These are phyloP conservation scores for Asobara japonica DNA, from an alignment of 1,140 invertebrate species.

Conservation along the genomic window DNA sequence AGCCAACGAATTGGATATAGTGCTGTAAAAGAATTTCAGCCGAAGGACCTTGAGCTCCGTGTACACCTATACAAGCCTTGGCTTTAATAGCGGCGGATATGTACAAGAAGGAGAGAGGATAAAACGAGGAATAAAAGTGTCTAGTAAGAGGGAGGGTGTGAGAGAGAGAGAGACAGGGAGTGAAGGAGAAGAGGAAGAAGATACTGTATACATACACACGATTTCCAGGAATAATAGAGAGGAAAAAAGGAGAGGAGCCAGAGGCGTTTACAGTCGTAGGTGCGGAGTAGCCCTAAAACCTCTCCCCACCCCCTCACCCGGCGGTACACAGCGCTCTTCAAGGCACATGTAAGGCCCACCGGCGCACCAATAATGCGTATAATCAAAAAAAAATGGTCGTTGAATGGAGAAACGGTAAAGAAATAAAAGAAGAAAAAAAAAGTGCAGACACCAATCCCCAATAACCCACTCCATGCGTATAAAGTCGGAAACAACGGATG, in stretches of 20 bases:
- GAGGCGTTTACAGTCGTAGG: conserved; percentile 27
- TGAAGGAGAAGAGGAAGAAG: background rate
- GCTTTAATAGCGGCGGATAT: conserved; percentile 19
- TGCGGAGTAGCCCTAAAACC: conserved; percentile 10
- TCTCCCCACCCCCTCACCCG: background rate
- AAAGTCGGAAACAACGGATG: background rate
- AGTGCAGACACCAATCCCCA: background rate
- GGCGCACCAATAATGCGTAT: conserved; percentile 20
- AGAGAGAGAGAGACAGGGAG: background rate
- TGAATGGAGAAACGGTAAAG: conserved; percentile 2
- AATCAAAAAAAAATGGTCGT: conserved; percentile 11
- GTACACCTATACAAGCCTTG: background rate
- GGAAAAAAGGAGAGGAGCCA: background rate
- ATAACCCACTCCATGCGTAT: background rate
- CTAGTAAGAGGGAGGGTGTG: background rate
- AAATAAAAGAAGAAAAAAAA: conserved; percentile 11
- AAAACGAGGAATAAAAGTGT: conserved; percentile 3
- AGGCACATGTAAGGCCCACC: background rate
- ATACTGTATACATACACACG: conserved; percentile 10
- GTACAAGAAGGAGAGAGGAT: background rate
- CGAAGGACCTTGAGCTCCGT: conserved; percentile 25
- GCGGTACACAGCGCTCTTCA: background rate
- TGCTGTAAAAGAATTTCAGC: conserved; percentile 23
- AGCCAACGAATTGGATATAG: conserved; percentile 8
- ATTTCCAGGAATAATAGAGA: conserved; percentile 35